These are phyloP conservation scores for Nephrocerus scutellatus DNA, from an alignment of 2,888 invertebrate species.

Conservation along the genomic window DNA sequence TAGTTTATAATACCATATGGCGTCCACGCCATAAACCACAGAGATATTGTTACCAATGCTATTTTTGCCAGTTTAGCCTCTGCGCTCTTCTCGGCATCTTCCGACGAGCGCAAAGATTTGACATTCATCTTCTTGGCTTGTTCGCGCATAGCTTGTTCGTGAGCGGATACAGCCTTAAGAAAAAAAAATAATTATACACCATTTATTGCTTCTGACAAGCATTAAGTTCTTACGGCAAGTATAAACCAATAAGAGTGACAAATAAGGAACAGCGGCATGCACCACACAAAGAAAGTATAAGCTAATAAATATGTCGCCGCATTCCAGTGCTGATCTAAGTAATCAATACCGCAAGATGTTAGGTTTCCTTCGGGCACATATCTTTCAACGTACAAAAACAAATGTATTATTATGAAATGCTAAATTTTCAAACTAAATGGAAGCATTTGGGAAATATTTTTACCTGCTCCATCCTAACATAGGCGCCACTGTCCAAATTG, in stretches of 20 bases:
- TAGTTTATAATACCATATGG: conserved; percentile 80
- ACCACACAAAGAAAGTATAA: conserved; percentile 72
- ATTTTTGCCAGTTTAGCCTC: conserved; percentile 86
- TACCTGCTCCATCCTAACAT: conserved; percentile 84
- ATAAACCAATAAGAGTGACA: conserved; percentile 86
- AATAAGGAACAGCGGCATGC: conserved; percentile 68
- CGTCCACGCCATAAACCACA: conserved; percentile 92
- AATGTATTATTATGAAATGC: too few species aligned
- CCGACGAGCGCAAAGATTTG: conserved; percentile 73
- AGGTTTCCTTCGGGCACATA: conserved; percentile 92
- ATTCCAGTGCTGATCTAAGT: conserved; percentile 66
- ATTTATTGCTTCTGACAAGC: too few species aligned
- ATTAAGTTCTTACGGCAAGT: conserved; percentile 61
- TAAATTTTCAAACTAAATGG: neutral
- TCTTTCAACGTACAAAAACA: too few species aligned
- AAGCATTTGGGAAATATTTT: too few species aligned
- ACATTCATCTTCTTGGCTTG: conserved; percentile 94
- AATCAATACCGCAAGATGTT: conserved; percentile 89
- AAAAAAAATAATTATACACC: too few species aligned
- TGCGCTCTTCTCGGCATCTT: conserved; percentile 69
- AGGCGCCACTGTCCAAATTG: conserved; percentile 75
- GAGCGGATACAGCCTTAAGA: conserved; percentile 66
- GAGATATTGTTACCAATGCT: conserved; percentile 79
- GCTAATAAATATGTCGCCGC: conserved; percentile 73
- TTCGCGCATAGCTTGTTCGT: conserved; percentile 80